Evolutionary conservation across 2,113 vertebrate species (phyloP).

Genomic region (Cavia aperea): DNA sequence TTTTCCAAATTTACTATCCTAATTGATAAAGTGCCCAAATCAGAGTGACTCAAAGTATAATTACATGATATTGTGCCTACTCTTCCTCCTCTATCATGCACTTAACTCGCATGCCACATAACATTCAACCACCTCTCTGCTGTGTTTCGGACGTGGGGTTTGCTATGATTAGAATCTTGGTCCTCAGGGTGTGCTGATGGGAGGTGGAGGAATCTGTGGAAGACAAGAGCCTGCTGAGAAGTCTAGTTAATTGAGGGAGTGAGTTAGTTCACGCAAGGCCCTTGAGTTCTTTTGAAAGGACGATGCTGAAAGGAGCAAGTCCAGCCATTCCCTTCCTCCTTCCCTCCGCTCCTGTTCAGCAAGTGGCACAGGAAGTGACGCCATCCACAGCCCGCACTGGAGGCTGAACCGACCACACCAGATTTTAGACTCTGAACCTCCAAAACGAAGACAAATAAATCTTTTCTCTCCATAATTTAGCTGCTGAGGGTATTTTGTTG

Average conservation of each 20-base stretch:
- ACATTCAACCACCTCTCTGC: not conserved
- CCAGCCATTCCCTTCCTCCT: not conserved
- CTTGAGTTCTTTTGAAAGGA: not conserved
- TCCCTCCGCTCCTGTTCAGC: not conserved
- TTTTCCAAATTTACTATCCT: slow-evolving; percentile 21
- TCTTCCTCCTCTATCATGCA: not conserved
- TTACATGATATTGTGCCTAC: not conserved
- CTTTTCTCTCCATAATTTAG: not conserved
- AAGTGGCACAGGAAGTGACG: not conserved
- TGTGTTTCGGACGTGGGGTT: not conserved
- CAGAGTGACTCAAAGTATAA: slow-evolving; percentile 7
- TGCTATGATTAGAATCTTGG: not conserved
- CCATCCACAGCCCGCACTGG: not conserved
- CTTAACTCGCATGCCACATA: not conserved
- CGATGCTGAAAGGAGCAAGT: not conserved
- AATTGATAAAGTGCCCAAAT: slow-evolving; percentile 33
- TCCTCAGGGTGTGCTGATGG: not conserved
- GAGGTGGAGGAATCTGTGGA: not conserved
- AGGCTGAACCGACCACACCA: not conserved
- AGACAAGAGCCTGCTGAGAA: not conserved
- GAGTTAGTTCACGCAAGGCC: not conserved
- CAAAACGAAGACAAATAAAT: not conserved
- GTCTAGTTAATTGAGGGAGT: not conserved
- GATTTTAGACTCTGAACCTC: not conserved
- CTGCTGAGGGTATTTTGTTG: not conserved